Evolutionary conservation across 92 coral and sea anemone genomes (phyloP), one percentile per base, ranked within the genome.

Genomic region (Bergia sp.): DNA sequence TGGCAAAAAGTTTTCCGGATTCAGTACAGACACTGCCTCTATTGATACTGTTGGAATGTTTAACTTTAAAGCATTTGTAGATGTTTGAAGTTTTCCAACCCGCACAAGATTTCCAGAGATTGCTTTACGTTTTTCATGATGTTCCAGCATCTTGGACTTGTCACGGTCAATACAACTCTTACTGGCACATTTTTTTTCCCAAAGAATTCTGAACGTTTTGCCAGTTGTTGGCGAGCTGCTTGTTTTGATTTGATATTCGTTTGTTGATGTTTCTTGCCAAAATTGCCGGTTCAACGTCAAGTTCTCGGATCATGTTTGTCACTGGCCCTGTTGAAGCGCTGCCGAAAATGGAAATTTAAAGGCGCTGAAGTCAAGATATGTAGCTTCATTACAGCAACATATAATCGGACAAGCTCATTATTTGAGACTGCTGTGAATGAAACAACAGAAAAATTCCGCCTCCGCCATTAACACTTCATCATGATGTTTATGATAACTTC

Each of bases 191-290:
- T 78, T 82, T 39, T 89, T 64, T 91, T 44, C 89, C 91, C 37
- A 93, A 47, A 21, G 71, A 69, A 42, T 80, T 73, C 11, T 21
- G 71, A 20, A 85, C 88, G 55, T 45, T 75, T 55, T 47, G 69
- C 89, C 95, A 91, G 73, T 81, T 90, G 44, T 88, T 89, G 5
- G 73, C 88, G 20, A 93, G 88, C 13, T 90, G 85, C 43, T 47
- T 76, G 55, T 88, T 93, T 41, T 93, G 89, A 39, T 88, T 74
- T 12, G 93, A 93, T 36, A 92, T 79, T 45, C 95, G 73, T 45
- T 90, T 76, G 82, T 82, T 91, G 7, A 93, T 49, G 45, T 75
- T 85, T 58, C 44, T 88, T 47, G 79, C 82, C 21, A 90, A 71
- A 21, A 90, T 80, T 4, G 90, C 75, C 3, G 91, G 44, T 80